Evolutionary conservation across 2,888 invertebrate species (phyloP), one percentile per base, ranked within the genome.

Genomic region (Branchipolynoe longqiensis): DNA sequence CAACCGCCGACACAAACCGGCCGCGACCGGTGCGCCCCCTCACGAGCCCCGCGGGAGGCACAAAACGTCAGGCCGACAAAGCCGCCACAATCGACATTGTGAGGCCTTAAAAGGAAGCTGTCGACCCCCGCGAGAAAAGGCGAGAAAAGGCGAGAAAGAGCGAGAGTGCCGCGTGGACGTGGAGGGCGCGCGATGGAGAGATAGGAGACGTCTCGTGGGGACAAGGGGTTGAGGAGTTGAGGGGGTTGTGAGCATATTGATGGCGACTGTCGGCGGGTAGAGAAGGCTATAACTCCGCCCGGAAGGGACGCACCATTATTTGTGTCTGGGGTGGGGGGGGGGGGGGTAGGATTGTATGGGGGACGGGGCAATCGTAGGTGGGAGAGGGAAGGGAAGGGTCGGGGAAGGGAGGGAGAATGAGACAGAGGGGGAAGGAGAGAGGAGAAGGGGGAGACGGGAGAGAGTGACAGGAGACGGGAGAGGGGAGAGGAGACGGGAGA

Each of bases 101-200:
- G 78, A 54, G 78, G 28, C 48, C 78, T 41, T 28, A 41, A 78
- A 78, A 78, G 54, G 6, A 33, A 18, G 48, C 78, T 78, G 78
- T 78, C 78, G 78, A 78, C 78, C 78, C 54, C 54, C 48, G 48
- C 78, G 78, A 69, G 78, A 41, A 78, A 78, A 78, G 78, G 78
- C 78, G 78, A 78, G 69, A 69, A 69, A 78, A 78, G 78, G 78
- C 78, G 78, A 78, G 69, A 69, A 69, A 69, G 25, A 38, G 69
- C 38, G 69, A 69, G 33, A 69, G 69, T 69, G 69, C 36, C 8
- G 38, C 69, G 73, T 33, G 73, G 73, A 73, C 40, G 41, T n/a
- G 25, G 73, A 40, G 73, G 38, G n/a, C 41, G 38, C 14, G 73
- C 73, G 73, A 73, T 73, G 73, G 73, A 73, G 33, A 73, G 73